These are phyloP conservation scores for Drosophila siamana DNA, from an alignment of 2,888 invertebrate genomes.

Conservation along the genomic window DNA sequence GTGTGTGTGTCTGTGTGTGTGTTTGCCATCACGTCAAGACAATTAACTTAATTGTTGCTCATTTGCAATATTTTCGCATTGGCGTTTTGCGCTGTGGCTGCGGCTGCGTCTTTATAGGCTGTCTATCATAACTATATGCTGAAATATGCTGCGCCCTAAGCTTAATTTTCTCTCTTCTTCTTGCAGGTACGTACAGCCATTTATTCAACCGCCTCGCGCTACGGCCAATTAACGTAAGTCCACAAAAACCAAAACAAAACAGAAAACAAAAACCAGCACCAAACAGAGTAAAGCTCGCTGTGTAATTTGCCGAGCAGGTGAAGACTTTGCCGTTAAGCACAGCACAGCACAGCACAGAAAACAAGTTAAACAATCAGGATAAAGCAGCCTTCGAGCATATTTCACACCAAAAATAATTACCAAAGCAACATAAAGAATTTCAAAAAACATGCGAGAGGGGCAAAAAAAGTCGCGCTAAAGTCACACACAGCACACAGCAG, in stretches of 20 bases:
- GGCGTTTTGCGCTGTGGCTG: slow-evolving; percentile 11
- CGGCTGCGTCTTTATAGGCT: slow-evolving; percentile 19
- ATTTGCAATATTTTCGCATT: slow-evolving; percentile 52
- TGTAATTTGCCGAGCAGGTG: slow-evolving; percentile 40
- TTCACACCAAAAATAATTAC: slow-evolving; percentile 70
- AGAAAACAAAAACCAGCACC: slow-evolving; percentile 3
- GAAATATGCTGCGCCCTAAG: slow-evolving; percentile 6
- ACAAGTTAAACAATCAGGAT: slow-evolving; percentile 55
- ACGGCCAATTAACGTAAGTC: slow-evolving; percentile 53
- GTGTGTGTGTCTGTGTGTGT: no score
- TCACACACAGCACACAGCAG: slow-evolving; percentile 36
- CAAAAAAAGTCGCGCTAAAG: slow-evolving; percentile 24
- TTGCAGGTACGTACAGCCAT: slow-evolving; percentile 57
- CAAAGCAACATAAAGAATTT: slow-evolving; percentile 46
- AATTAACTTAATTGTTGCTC: slow-evolving; percentile 67
- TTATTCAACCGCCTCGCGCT: slow-evolving; percentile 6
- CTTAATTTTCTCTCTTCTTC: slow-evolving; percentile 22
- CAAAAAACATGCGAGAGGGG: slow-evolving; percentile 16
- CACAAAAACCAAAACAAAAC: slow-evolving; percentile 3
- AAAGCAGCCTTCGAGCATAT: slow-evolving; percentile 59
- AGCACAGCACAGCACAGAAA: slow-evolving; percentile 8
- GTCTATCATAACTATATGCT: slow-evolving; percentile 22
- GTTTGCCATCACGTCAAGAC: slow-evolving; percentile 22
- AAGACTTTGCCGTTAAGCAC: neutral
- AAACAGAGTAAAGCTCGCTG: slow-evolving; percentile 9